Base-by-base conservation (phyloP, 2,113 vertebrate genomes). In the Todiramphus chloris region DNA sequence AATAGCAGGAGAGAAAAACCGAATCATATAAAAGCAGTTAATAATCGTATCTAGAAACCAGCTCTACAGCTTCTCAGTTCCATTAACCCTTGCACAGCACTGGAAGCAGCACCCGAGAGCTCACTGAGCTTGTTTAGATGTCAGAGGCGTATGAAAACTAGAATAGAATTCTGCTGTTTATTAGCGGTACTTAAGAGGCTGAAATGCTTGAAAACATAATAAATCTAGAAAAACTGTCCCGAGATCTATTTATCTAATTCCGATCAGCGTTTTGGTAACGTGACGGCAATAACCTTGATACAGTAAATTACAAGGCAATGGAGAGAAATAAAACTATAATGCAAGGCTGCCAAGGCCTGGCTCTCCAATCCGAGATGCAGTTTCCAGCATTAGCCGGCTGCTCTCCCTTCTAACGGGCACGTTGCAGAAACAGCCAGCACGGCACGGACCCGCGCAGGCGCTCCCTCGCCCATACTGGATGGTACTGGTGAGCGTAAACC, bases 401-500 rank as follows among this genome's bases (percentile, higher is more conserved):
- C 76, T 77, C 66, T 41, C 85, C 81, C 17, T 48, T 23, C 24
- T 2, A 23, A 55, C 12, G 35, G 74, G 4, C 2, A 51, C 62
- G 78, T 53, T 33, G 10, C 39, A 23, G 53, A 63, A 90, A 20
- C 28, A 50, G 72, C 84, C 37, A 55, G 51, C 14, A 20, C 0
- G 4, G 51, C 70, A 50, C 3, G 59, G 79, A 70, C 82, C 83
- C 12, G 9, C 10, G 8, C 87, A 19, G 19, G 56, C 28, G 48
- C 48, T 2, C 2, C 87, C 51, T 27, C 89, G 76, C 91, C n/a
- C 59, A 83, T 31, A 17, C 77, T 23, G 87, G 70, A 33, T 95
- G 93, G 86, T 75, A 87, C 66, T 87, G 96, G 95, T 78, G 89
- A 46, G 66, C 21, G 97, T 91, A 77, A 91, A 97, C 90, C 97